phyloP scores from a whole-genome alignment of 2,888 invertebrate species.

The Andrena bucephala region DNA sequence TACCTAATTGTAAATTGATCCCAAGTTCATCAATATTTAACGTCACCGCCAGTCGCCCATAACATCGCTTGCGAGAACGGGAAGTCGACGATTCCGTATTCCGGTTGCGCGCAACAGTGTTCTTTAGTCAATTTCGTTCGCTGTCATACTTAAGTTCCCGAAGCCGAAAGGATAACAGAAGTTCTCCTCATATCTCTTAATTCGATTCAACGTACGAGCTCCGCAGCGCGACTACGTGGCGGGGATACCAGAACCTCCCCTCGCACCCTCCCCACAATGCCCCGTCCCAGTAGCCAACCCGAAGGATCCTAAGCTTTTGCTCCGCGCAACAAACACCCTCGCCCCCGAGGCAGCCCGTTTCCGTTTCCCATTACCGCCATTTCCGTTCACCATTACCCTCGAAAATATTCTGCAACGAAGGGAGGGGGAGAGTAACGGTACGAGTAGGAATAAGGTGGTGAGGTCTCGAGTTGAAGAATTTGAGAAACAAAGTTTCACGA shows the following conservation, averaged over 20 bases:
- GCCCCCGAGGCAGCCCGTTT: not conserved
- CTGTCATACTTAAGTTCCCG: slow-evolving; percentile 38
- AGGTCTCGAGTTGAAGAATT: slow-evolving; percentile 1
- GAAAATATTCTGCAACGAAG: not conserved
- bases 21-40: no score
- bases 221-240: slow-evolving; percentile 41
- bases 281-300: slow-evolving; percentile 3
- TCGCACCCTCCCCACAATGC: not conserved
- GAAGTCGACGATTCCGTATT: slow-evolving; percentile 34
- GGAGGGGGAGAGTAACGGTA: not conserved
- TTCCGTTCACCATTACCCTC: no score
- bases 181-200: slow-evolving; percentile 55
- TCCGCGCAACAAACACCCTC: slow-evolving; percentile 33
- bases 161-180: slow-evolving; percentile 50
- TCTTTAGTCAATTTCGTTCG: slow-evolving; percentile 30
- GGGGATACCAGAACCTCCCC: slow-evolving; percentile 42
- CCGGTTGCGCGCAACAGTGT: slow-evolving; percentile 27
- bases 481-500: not conserved
- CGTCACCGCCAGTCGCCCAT: no score
- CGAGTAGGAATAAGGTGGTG: no score
- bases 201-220: slow-evolving; percentile 53
- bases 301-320: slow-evolving; percentile 24
- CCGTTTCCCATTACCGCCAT: not conserved
- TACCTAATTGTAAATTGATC: no score
- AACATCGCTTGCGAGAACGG: not conserved